A percentile compares a stretch with the other conserved stretches of the same genome.
These are phyloP conservation scores for Actias luna DNA, from an alignment of 2,888 invertebrate species.

Conservation along the genomic window DNA sequence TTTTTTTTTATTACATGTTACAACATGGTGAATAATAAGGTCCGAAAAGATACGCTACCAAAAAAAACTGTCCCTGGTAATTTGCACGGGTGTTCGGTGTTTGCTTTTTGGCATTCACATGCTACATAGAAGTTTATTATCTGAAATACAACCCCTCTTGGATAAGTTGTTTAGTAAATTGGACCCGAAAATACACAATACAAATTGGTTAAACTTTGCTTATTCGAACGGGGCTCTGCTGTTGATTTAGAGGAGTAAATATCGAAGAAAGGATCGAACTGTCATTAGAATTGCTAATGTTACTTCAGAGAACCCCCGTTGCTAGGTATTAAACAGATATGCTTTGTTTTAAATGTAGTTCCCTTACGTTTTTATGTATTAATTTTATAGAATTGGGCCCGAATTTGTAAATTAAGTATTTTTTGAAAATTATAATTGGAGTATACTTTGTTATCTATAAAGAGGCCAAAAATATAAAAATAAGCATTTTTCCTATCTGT, in stretches of 20 bases:
- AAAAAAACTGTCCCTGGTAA: slow-evolving; percentile 33
- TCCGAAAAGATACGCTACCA: slow-evolving; percentile 29
- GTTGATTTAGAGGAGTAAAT: not conserved
- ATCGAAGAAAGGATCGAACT: not conserved
- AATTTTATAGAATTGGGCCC: too few relatives aligned
- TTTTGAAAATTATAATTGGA: too few relatives aligned
- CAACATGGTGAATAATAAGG: slow-evolving; percentile 35
- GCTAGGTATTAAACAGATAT: not conserved
- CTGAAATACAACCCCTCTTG: not conserved
- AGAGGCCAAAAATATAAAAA: too few relatives aligned
- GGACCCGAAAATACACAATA: not conserved
- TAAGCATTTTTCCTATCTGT: too few relatives aligned
- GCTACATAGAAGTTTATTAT: slow-evolving; percentile 8
- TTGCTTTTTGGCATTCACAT: slow-evolving; percentile 4
- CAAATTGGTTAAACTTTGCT: slow-evolving; percentile 2
- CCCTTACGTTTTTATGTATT: too few relatives aligned
- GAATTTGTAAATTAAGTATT: too few relatives aligned
- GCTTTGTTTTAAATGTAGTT: not conserved
- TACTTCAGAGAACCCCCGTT: not conserved
- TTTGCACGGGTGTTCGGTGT: slow-evolving; percentile 20
- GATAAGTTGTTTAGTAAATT: not conserved
- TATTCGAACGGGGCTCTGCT: not conserved
- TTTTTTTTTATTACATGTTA: slow-evolving; percentile 33
- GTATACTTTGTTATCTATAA: too few relatives aligned
- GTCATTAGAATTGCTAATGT: slow-evolving; percentile 4